Evolutionary conservation across 1,140 invertebrate genomes (phyloP).

Genomic region (Solenopsis invicta): DNA sequence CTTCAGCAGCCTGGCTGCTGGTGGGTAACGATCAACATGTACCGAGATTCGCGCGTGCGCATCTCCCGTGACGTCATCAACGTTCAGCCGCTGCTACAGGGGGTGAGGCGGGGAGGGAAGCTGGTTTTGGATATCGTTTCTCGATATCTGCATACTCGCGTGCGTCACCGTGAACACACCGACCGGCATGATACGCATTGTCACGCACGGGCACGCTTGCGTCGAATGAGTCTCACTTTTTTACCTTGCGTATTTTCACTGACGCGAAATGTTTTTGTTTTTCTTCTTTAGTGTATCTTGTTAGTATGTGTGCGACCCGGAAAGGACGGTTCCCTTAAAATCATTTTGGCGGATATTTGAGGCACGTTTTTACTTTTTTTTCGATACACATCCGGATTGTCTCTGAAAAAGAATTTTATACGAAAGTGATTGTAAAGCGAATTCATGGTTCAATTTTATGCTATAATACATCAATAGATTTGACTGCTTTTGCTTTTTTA

Average conservation of each 20-base stretch:
- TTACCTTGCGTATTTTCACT: neutral
- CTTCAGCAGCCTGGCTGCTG: constrained; percentile 41
- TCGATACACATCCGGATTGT: neutral
- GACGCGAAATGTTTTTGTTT: constrained; percentile 10
- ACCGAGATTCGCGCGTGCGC: constrained; percentile 73
- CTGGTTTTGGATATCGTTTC: constrained; percentile 64
- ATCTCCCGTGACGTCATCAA: constrained; percentile 70
- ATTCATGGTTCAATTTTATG: constrained; percentile 21
- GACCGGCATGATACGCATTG: constrained; percentile 66
- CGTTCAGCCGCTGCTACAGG: constrained; percentile 35
- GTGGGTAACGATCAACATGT: constrained; percentile 80
- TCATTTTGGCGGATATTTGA: neutral
- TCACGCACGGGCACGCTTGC: constrained; percentile 52
- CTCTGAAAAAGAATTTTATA: neutral
- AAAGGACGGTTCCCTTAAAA: neutral
- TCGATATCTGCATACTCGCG: constrained; percentile 59
- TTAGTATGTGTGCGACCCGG: neutral
- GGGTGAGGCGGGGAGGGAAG: neutral
- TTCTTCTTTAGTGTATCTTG: neutral
- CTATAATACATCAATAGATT: neutral
- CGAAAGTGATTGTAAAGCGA: neutral
- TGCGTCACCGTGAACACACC: constrained; percentile 52
- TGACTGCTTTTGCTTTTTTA: neutral
- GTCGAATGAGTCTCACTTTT: constrained; percentile 14
- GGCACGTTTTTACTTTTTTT: neutral